These are phyloP conservation scores for Archilochus colubris DNA, from an alignment of 2,113 vertebrate species.

Conservation along the genomic window DNA sequence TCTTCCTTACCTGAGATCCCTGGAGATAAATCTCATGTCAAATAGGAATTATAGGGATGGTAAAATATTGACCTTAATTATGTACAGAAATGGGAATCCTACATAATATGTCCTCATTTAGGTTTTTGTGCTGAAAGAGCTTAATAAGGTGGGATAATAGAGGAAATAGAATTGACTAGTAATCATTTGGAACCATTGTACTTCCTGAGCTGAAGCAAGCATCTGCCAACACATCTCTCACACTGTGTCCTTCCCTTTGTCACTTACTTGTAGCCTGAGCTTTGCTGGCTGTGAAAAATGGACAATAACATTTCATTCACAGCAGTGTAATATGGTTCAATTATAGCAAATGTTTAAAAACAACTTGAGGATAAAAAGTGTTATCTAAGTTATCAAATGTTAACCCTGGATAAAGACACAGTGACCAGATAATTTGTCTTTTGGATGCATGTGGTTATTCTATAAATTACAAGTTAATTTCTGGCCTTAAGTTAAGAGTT, in stretches of 20 bases:
- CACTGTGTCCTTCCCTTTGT: slow-evolving; percentile 2
- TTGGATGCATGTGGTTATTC: slow-evolving; percentile 7
- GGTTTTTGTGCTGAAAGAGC: background rate
- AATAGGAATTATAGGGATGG: background rate
- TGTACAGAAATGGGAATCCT: background rate
- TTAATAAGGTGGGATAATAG: background rate
- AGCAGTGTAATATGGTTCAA: background rate
- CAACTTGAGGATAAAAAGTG: slow-evolving; percentile 9
- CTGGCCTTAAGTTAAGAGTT: background rate
- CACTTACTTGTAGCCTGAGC: background rate
- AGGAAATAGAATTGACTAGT: background rate
- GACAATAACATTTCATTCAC: background rate
- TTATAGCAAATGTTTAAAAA: slow-evolving; percentile 35
- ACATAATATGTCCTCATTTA: background rate
- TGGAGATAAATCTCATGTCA: background rate
- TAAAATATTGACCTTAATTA: background rate
- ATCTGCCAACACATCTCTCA: background rate
- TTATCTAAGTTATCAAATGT: background rate
- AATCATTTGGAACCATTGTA: background rate
- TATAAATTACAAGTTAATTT: slow-evolving; percentile 18
- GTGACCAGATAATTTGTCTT: background rate
- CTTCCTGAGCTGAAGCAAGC: background rate
- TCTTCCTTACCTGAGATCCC: background rate
- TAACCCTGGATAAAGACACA: slow-evolving; percentile 8
- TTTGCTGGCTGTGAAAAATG: background rate